Evolutionary conservation across 2,113 vertebrate genomes (phyloP).

Genomic region (Anhinga anhinga): DNA sequence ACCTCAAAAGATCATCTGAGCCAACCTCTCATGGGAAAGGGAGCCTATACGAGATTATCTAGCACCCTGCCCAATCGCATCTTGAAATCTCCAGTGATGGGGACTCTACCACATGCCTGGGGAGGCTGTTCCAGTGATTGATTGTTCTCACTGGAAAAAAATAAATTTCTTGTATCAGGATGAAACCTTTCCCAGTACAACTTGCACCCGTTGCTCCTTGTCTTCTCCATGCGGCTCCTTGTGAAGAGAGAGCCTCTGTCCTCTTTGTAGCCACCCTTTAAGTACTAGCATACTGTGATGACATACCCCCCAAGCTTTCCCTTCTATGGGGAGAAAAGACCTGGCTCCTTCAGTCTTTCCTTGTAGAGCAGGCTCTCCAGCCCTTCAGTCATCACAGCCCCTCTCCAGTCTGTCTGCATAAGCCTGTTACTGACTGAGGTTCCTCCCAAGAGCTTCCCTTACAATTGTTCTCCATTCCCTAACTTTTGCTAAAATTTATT

Average conservation of each 20-base stretch:
- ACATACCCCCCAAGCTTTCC: neutral
- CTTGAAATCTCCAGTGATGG: neutral
- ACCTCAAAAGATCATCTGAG: neutral
- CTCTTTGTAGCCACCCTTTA: neutral
- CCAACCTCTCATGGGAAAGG: neutral
- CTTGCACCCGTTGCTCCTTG: neutral
- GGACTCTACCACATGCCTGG: neutral
- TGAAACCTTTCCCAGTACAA: neutral
- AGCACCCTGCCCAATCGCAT: neutral
- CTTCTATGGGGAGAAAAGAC: neutral
- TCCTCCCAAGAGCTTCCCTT: neutral
- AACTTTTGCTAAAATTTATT: neutral
- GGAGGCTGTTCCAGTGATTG: neutral
- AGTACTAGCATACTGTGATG: neutral
- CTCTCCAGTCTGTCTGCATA: neutral
- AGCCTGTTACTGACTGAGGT: neutral
- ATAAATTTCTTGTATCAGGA: neutral
- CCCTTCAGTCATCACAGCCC: neutral
- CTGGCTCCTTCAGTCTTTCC: neutral
- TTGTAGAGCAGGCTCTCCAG: neutral
- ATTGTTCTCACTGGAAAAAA: neutral
- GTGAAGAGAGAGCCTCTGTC: neutral
- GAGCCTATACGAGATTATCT: neutral
- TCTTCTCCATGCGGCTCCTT: neutral
- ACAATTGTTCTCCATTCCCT: neutral